Percentiles rank a stretch among this genome's conserved stretches.
These are phyloP conservation scores for Drosophila lacertosa DNA, from an alignment of 1,140 invertebrate genomes.

Conservation along the genomic window DNA sequence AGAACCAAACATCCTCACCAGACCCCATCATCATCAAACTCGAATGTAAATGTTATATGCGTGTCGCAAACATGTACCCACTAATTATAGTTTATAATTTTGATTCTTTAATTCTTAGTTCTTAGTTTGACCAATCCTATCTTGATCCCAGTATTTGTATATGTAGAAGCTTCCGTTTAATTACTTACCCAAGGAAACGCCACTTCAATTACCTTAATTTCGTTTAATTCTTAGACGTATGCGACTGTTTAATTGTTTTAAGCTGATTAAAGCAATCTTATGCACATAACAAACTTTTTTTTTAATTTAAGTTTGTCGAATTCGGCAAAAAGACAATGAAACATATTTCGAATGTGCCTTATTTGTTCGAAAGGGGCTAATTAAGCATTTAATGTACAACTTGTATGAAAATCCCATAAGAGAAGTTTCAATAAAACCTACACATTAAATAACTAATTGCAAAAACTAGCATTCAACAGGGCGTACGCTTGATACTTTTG, in stretches of 20 bases:
- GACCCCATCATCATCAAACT: background rate
- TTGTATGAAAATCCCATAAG: background rate
- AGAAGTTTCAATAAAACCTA: conserved; percentile 29
- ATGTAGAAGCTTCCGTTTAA: background rate
- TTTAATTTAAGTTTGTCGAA: background rate
- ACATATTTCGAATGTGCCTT: conserved; percentile 35
- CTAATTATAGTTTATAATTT: conserved; percentile 25
- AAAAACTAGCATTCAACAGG: background rate
- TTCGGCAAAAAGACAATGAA: conserved; percentile 6
- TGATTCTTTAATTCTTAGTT: background rate
- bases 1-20: conserved; percentile 6
- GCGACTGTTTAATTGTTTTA: conserved; percentile 27
- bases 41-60: conserved; percentile 25
- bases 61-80: conserved; percentile 13
- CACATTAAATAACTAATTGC: background rate
- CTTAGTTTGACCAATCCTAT: conserved; percentile 3
- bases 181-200: conserved; percentile 9
- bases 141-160: conserved; percentile 39
- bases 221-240: conserved; percentile 17
- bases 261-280: conserved; percentile 32
- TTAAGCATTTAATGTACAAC: conserved; percentile 33
- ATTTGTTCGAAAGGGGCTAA: conserved; percentile 9
- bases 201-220: conserved; percentile 29
- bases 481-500: conserved; percentile 9
- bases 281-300: conserved; percentile 2